phyloP scores from a whole-genome alignment of 2,888 invertebrate genomes.

The Idaea aversata region DNA sequence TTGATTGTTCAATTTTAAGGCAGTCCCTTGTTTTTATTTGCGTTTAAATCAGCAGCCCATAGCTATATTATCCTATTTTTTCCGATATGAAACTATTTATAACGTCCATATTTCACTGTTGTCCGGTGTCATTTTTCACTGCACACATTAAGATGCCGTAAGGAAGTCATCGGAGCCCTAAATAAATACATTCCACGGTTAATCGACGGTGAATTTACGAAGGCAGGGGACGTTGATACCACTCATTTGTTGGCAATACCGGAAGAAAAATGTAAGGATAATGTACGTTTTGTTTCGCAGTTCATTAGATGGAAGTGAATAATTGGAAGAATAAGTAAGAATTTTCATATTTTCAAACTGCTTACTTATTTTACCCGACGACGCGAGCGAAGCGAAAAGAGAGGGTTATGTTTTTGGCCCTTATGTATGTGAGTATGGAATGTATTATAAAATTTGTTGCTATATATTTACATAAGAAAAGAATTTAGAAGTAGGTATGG shows the following conservation, averaged over 20 bases:
- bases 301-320: constrained; percentile 7
- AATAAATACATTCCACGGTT: constrained; percentile 71
- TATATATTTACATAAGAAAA: too few species aligned
- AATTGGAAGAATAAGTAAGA: background rate
- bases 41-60: background rate
- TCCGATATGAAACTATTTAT: constrained; percentile 9
- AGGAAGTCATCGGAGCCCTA: constrained; percentile 57
- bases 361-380: too few species aligned
- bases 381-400: too few species aligned
- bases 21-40: background rate
- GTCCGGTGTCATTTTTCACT: constrained; percentile 56
- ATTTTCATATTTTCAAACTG: too few species aligned
- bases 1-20: background rate
- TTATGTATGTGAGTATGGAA: too few species aligned
- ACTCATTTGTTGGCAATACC: constrained; percentile 50
- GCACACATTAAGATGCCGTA: constrained; percentile 55
- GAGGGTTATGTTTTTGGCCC: too few species aligned
- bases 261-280: constrained; percentile 30
- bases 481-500: too few species aligned
- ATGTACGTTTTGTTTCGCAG: constrained; percentile 11
- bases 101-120: constrained; percentile 43
- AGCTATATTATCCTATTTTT: background rate
- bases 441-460: too few species aligned
- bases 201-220: constrained; percentile 69
- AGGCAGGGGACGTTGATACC: constrained; percentile 42